Conservation (phyloP, 1,140 invertebrate species). For the Lordiphosa clarofinis region DNA sequence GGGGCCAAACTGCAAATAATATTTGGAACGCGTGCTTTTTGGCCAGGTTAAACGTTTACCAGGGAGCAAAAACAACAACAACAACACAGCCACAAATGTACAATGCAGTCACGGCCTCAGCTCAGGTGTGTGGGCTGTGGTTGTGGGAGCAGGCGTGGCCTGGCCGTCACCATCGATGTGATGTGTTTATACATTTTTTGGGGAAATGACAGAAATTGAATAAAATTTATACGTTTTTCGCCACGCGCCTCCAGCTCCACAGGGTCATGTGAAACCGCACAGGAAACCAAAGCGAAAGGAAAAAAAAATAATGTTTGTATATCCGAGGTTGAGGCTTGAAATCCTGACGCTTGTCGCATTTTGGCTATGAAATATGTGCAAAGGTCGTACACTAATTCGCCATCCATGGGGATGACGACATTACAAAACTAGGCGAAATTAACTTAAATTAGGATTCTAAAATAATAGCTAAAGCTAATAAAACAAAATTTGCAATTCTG, state of each 20-base stretch:
- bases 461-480: too few relatives aligned
- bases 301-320: neutral
- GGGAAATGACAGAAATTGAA: conserved; percentile 73
- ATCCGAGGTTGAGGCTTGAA: conserved; percentile 1
- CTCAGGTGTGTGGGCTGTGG: conserved; percentile 40
- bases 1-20: conserved; percentile 56
- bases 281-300: conserved; percentile 29
- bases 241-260: conserved; percentile 8
- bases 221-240: conserved; percentile 66
- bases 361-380: conserved; percentile 55
- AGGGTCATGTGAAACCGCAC: conserved; percentile 37
- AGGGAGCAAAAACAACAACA: conserved; percentile 5
- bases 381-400: conserved; percentile 50
- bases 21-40: conserved; percentile 65
- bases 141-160: conserved; percentile 14
- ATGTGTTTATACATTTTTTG: conserved; percentile 73
- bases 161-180: conserved; percentile 28
- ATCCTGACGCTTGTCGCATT: conserved; percentile 24
- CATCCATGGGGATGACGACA: too few relatives aligned
- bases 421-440: too few relatives aligned
- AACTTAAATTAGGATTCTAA: too few relatives aligned
- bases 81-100: conserved; percentile 51
- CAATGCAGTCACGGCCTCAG: conserved; percentile 36
- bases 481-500: too few relatives aligned
- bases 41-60: conserved; percentile 42